Evolutionary conservation across 2,113 vertebrate genomes (phyloP), one percentile per base, ranked within the genome.

Genomic region (Phyllostomus hastatus): DNA sequence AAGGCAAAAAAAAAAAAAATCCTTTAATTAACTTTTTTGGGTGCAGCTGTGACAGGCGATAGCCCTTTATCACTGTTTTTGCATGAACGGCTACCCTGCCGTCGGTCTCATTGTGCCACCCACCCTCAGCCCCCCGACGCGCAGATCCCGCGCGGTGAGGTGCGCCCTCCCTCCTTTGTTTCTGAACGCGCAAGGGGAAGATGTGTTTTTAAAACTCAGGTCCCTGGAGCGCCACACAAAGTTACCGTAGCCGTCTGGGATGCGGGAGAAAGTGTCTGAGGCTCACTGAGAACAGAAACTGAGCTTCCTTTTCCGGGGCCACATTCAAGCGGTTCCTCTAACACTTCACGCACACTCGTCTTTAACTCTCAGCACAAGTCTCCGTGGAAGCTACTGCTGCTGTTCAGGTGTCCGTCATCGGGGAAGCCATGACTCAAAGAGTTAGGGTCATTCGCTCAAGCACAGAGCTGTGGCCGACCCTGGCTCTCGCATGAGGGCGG

Each of bases 1-100:
- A 96, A 98, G 96, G 98, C 78, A 98, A 88, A 70, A 79, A 88
- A 98, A 78, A 88, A 98, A 57, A 97, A 98, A 10, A 26, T 96
- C 73, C 95, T 98, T 98, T 98, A 98, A 98, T 98, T 98, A 98
- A 98, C 96, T 97, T 96, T 97, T 75, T 95, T 52, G 4, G 95
- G 93, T 90, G 35, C 70, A 97, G 24, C 94, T 98, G 46, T 97
- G 97, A 97, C 88, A 95, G 95, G n/a, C 5, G 6, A 91, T 76
- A 96, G 91, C 83, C 57, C 91, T 98, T 98, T 97, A 96, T 97
- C 52, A 35, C 61, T 89, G 33, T 96, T 97, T 97, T 91, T 95
- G 96, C 73, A 33, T 88, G 92, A 98, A 85, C 75, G 28, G 10
- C 96, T 90, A 97, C 96, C 95, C 87, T 88, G 81, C 86, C 28